Evolutionary conservation across 2,113 vertebrate species (phyloP).

Genomic region (Zootoca vivipara): DNA sequence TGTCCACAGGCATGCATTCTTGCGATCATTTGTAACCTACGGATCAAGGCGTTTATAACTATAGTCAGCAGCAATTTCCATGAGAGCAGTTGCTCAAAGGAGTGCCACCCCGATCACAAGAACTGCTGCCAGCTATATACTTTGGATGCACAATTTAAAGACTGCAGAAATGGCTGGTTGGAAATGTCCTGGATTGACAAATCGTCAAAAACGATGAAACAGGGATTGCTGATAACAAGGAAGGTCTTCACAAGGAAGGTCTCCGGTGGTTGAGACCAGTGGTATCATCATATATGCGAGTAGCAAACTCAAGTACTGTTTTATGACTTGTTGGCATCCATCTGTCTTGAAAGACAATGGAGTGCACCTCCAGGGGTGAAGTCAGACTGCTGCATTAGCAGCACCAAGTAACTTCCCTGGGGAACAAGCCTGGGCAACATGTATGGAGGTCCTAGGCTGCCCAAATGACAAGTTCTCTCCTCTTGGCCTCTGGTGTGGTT

Average conservation of each 20-base stretch:
- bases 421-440: too few species aligned
- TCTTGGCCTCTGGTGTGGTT: too few species aligned
- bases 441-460: too few species aligned
- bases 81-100: background rate
- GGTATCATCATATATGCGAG: background rate
- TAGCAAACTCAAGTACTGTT: too few species aligned
- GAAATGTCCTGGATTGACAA: background rate
- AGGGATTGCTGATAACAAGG: background rate
- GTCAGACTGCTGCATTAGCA: too few species aligned
- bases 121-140: background rate
- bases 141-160: background rate
- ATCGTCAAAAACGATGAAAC: background rate
- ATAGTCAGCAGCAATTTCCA: background rate
- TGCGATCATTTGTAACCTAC: background rate
- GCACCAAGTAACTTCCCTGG: too few species aligned
- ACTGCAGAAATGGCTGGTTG: background rate
- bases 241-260: background rate
- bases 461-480: too few species aligned
- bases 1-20: background rate
- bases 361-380: too few species aligned
- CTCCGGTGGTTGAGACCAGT: background rate
- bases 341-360: too few species aligned
- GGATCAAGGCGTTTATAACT: background rate
- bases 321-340: too few species aligned
- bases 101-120: background rate